Evolutionary conservation across 2,113 vertebrate species (phyloP), one percentile per base, ranked within the genome.

Genomic region (Ifrita kowaldi): DNA sequence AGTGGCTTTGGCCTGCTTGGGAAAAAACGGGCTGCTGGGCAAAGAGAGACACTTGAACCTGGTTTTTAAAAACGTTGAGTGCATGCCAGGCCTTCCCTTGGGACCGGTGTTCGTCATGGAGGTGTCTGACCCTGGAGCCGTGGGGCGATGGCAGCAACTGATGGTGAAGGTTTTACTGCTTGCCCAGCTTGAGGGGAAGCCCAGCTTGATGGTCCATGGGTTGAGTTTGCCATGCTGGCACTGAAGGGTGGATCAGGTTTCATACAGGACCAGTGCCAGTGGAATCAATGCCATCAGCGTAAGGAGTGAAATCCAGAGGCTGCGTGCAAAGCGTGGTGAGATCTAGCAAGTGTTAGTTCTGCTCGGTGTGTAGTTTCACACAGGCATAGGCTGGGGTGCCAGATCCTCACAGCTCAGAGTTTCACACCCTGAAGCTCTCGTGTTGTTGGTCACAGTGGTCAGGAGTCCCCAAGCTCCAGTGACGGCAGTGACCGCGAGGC

Each of bases 361-460:
- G 41, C 53, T 50, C 13, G 24, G 22, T 5, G 0, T 26, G 52
- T 24, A 16, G 68, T 22, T 60, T 75, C 57, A 62, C n/a, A 16
- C 5, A 0, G 37, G 11, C 16, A 1, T 3, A 9, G 75, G 39
- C 18, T 26, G 55, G 23, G 59, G 27, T 53, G 18, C 18, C 68
- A 18, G 59, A 22, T 47, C 24, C 68, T 84, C 7, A 2, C 22
- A 26, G 50, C n/a, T 79, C 22, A 3, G 52, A 39, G 8, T 47
- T 41, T 37, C 62, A 13, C 20, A 20, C 3, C 7, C 73, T 95
- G 76, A 95, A 84, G 52, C 50, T 94, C 21, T 90, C 0, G 0
- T 90, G 64, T 82, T 85, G 55, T 94, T 84, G 87, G 71, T 23
- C 65, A 17, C 81, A 98, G 98, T n/a, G 88, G 71, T 75, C 79